Base-by-base conservation (phyloP, 2,113 vertebrate genomes). In the Holacanthus passer region DNA sequence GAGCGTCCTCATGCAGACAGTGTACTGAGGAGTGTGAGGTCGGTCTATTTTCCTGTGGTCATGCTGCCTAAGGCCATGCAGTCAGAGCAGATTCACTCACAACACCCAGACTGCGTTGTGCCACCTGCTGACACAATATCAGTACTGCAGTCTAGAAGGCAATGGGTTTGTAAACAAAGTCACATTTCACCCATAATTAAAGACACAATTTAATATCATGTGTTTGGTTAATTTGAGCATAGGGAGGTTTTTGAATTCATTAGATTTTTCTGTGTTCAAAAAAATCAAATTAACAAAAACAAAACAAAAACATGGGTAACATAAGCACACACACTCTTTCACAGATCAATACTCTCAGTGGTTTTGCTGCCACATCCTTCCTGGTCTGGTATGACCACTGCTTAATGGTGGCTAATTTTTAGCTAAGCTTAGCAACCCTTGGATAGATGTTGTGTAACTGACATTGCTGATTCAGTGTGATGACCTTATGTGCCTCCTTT, bases 101-200 rank as follows among this genome's bases (percentile, higher is more conserved):
- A 68, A 9, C 29, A 56, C 20, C 55, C 11, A 56, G 32, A 66
- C 64, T 64, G 41, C 20, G 48, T 70, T 63, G 10, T 77, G 88
- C 92, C 81, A 62, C 80, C 94, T 93, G 86, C 70, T 85, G 93
- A 87, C 65, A 39, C 2, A 70, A 56, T 0, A 0, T 48, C 1
- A 35, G 22, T 20, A 85, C 77, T 91, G 73, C 79, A 90, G n/a
- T n/a, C 41, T 39, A 19, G 11, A 16, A 1, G 11, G 17, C 22
- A 7, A 13, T 3, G 14, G 17, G n/a, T 63, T 58, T 59, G 31
- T 6, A 14, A 53, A 47, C 22, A 47, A 53, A 24, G 7, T 9
- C 24, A 3, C 0, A 52, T 77, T 43, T 48, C 20, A 35, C 16
- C 52, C 19, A 19, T 5, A 45, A 63, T 37, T 4, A 24, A 67